A percentile compares a stretch with the other conserved stretches of the same genome.
Evolutionary conservation across 2,113 vertebrate genomes (phyloP).

Genomic region (Crotalus horridus): DNA sequence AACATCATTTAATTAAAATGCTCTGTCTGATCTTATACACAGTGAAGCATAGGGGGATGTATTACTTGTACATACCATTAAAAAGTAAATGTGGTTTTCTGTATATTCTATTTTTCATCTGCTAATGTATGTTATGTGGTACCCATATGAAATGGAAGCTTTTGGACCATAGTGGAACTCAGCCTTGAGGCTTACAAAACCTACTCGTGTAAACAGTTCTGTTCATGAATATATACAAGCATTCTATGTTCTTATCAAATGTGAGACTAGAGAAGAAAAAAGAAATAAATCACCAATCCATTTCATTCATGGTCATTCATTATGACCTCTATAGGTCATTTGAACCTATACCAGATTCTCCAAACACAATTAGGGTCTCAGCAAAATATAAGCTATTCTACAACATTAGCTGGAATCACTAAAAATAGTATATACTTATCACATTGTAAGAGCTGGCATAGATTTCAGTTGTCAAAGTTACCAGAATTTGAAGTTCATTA

Average conservation of each 20-base stretch:
- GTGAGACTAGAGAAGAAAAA: background rate
- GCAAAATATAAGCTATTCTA: background rate
- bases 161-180: background rate
- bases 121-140: background rate
- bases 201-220: background rate
- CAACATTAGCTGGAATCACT: background rate
- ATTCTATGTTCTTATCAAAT: background rate
- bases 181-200: background rate
- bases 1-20: slow-evolving; percentile 16
- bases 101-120: background rate
- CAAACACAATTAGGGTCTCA: background rate
- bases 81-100: background rate
- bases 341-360: background rate
- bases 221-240: background rate
- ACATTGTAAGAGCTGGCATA: background rate
- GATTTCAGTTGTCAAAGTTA: background rate
- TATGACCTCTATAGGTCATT: background rate
- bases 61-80: background rate
- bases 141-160: background rate
- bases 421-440: background rate
- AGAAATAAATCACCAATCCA: background rate
- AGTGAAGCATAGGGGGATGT: background rate
- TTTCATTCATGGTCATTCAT: background rate
- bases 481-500: background rate
- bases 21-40: background rate